Evolutionary conservation across 2,888 invertebrate genomes (phyloP).

Genomic region (Parnassius orleans): DNA sequence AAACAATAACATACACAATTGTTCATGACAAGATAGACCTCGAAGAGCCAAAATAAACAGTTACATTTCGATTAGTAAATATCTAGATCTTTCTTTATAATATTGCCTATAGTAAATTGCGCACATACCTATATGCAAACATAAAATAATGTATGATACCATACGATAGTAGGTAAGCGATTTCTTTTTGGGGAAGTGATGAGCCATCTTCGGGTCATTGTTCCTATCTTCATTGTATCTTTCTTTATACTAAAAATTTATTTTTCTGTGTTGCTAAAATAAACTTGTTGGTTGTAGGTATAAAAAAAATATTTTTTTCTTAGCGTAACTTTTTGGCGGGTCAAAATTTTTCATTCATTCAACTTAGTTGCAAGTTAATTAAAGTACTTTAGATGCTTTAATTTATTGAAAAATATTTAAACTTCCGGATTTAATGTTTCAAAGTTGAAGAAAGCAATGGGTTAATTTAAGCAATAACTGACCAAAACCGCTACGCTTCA

Average conservation of each 20-base stretch:
- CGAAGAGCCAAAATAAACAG: conserved; percentile 19
- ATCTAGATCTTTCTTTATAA: neutral
- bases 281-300: neutral
- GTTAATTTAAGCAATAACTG: conserved; percentile 33
- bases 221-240: conserved; percentile 63
- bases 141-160: neutral
- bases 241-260: conserved; percentile 41
- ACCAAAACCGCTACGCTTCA: conserved; percentile 31
- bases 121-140: neutral
- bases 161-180: conserved; percentile 33
- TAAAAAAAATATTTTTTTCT: no score
- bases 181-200: conserved; percentile 76
- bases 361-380: no score
- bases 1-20: conserved; percentile 2
- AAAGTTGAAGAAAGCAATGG: conserved; percentile 33
- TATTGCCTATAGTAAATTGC: neutral
- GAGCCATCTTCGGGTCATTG: conserved; percentile 75
- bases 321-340: neutral
- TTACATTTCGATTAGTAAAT: conserved; percentile 7
- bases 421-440: no score
- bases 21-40: conserved; percentile 11
- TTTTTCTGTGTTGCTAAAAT: neutral
- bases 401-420: no score
- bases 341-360: no score
- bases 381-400: no score